Base-by-base conservation (phyloP, 2,113 vertebrate species). In the Nerophis lumbriciformis region DNA sequence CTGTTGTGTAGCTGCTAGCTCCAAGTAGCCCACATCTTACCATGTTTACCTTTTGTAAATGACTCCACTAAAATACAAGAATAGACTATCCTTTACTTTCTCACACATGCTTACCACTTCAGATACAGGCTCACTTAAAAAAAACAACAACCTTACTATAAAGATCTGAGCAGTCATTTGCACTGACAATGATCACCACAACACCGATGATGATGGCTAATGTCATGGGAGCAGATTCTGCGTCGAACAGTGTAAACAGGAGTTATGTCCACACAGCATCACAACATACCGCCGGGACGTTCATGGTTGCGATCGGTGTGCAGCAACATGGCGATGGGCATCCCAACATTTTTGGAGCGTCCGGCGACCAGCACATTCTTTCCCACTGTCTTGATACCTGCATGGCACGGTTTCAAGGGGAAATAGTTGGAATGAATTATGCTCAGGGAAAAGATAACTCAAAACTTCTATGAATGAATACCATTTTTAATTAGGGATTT, bases 271-370 rank as follows among this genome's bases (percentile, higher is more conserved):
- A 37, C 37, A 15, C 52, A 53, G 59, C 44, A 35, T 64, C 2
- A 56, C 19, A 57, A 45, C 91, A 82, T 85, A 96, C 95, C 95
- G 69, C 95, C 94, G 0, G 95, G 93, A 6, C 93, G 90, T 69
- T 95, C 92, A 0, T 97, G 94, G 15, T 83, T 88, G 57, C 94
- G 90, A 61, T 97, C 94, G 0, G 90, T 92, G 74, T 95, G 94
- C 50, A 97, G 75, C 68, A 97, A 88, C 92, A 96, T 94, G 15
- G 94, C 91, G 21, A 97, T 94, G 3, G 94, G 94, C 94, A 98
- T 93, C 63, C 95, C 95, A 45, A 96, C 93, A 42, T 97, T 94
- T 89, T 96, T 96, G 7, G 94, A 98, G 75, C 94, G 90, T 69
- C 94, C 95, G 11, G 88, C 93, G 5, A 97, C 93, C 63, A 97